Base-by-base conservation (phyloP, 2,797 vertebrate species). In the Peromyscus attwateri region DNA sequence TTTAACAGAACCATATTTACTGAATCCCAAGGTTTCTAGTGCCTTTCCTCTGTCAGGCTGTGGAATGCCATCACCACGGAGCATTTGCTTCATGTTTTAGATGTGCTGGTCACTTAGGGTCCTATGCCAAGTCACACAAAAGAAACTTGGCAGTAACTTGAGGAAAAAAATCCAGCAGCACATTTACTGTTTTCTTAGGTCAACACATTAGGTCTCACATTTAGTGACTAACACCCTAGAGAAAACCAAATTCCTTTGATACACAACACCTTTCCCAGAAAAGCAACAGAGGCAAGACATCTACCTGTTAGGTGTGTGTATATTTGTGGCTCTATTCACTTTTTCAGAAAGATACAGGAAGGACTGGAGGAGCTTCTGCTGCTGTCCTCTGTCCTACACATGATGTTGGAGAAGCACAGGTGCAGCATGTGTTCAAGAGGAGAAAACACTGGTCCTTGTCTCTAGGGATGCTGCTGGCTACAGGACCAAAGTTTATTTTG, bases 111-210 rank as follows among this genome's bases (percentile, higher is more conserved):
- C 62, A 87, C 49, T 52, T 55, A 31, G 68, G 7, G 16, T 83
- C 85, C 31, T 31, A 0, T 52, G 52, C 82, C 79, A 62, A 75
- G 62, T 93, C 60, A 85, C 75, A 73, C 1, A 93, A 68, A 95
- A 95, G 81, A 88, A 71, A 70, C 31, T 76, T 89, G 46, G 43
- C 79, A 76, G 75, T 31, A 40, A 57, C 82, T 82, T 68, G 7
- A 66, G 49, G 62, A 25, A 94, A 84, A 52, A 85, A 84, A 96
- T 96, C 87, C 57, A 96, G 3, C 62, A n/a, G 8, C 49, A 37
- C n/a, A 29, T 6, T 91, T 66, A 87, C 0, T 73, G n/a, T 87
- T 93, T 95, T 87, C 68, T 64, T 49, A 92, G 43, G 37, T 88
- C 84, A 90, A 49, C 49, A 52, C 49, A 52, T 64, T 43, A 92